Evolutionary conservation across 2,888 invertebrate species (phyloP).

Genomic region (Zaprionus bogoriensis): DNA sequence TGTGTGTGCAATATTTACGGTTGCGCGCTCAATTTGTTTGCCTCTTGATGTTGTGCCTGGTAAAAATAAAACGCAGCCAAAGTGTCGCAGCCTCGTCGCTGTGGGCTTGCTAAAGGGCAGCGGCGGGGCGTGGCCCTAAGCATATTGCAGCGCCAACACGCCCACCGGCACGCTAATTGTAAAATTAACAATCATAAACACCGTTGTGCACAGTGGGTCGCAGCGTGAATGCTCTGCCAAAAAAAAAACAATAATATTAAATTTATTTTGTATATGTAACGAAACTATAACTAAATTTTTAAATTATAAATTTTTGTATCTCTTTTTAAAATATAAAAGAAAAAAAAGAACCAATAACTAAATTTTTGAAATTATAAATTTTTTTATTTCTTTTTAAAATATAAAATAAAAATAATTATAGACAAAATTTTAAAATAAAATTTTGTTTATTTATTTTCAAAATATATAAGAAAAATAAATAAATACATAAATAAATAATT

Average conservation of each 20-base stretch:
- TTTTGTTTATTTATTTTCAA: too few species aligned
- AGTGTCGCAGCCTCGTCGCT: not conserved
- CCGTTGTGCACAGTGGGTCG: not conserved
- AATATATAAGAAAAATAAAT: too few species aligned
- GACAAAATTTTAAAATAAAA: too few species aligned
- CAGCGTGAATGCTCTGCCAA: not conserved
- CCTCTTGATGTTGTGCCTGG: constrained; percentile 14
- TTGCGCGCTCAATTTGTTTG: constrained; percentile 19
- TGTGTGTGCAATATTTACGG: constrained; percentile 22
- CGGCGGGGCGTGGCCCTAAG: constrained; percentile 22
- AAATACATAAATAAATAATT: too few species aligned
- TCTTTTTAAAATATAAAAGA: too few species aligned
- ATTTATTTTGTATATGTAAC: not conserved
- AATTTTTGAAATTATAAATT: too few species aligned
- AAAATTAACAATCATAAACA: constrained; percentile 11
- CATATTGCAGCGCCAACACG: not conserved
- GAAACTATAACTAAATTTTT: too few species aligned
- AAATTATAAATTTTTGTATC: too few species aligned
- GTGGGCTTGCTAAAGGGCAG: constrained; percentile 1
- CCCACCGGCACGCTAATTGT: constrained; percentile 26
- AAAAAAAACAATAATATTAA: not conserved
- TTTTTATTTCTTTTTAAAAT: too few species aligned
- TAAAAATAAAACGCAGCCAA: constrained; percentile 44
- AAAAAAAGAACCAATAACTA: too few species aligned
- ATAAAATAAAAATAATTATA: too few species aligned